A percentile compares a stretch with the other conserved stretches of the same genome.
Conservation (phyloP, 2,888 invertebrate genomes). For the Panorpa germanica region DNA sequence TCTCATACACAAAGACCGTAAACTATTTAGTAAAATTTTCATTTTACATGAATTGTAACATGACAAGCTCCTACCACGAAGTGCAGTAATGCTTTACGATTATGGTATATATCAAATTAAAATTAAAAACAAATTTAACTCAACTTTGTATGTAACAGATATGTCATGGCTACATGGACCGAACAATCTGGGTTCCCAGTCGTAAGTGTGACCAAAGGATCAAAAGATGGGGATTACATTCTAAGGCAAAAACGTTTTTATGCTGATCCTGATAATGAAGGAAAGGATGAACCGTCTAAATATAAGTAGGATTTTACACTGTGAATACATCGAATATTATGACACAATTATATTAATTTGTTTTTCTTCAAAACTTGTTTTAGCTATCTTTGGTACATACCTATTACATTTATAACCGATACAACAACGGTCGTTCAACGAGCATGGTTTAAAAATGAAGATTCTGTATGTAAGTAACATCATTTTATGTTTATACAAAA, state of each 20-base stretch:
- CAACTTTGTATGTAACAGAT: conserved; percentile 18
- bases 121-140: conserved; percentile 7
- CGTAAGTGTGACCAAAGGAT: conserved; percentile 33
- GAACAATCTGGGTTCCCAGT: conserved; percentile 77
- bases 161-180: conserved; percentile 78
- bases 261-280: conserved; percentile 39
- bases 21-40: neutral
- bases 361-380: conserved; percentile 15
- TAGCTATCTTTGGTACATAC: conserved; percentile 74
- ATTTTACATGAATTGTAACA: neutral
- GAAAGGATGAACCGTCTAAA: conserved; percentile 28
- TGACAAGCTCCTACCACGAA: conserved; percentile 1
- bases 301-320: conserved; percentile 22
- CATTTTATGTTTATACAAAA: conserved; percentile 16
- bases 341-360: conserved; percentile 6
- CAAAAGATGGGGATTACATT: conserved; percentile 27
- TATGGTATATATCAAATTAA: conserved; percentile 1
- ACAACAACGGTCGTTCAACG: conserved; percentile 21
- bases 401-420: conserved; percentile 54
- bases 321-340: conserved; percentile 5
- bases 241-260: conserved; percentile 62
- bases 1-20: no score
- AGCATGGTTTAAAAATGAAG: conserved; percentile 18
- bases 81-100: neutral
- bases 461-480: conserved; percentile 16